Percentiles rank a stretch among this genome's conserved stretches.
Evolutionary conservation across 2,888 invertebrate genomes (phyloP).

Genomic region (Synanthedon formicaeformis): DNA sequence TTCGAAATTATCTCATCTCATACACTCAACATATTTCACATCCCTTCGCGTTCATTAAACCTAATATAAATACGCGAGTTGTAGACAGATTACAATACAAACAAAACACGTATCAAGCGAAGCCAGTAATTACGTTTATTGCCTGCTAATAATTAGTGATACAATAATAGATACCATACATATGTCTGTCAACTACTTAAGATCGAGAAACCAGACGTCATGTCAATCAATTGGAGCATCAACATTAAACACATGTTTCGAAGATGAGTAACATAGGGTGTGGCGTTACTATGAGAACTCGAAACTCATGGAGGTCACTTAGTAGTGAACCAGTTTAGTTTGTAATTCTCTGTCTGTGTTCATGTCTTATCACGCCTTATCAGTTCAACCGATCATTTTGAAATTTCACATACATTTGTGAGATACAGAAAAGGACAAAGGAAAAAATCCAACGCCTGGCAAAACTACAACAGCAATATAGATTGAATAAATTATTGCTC

Average conservation of each 20-base stretch:
- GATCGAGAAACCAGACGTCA: constrained; percentile 39
- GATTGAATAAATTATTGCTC: too few species aligned
- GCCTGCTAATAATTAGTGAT: not conserved
- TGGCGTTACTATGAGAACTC: constrained; percentile 1
- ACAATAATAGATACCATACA: constrained; percentile 1
- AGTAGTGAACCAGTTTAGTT: not conserved
- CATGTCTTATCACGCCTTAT: not conserved
- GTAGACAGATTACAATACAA: too few species aligned
- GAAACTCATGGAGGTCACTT: not conserved
- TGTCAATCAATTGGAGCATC: constrained; percentile 62
- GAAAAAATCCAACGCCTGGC: too few species aligned
- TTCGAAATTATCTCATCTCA: too few species aligned
- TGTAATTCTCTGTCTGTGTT: not conserved
- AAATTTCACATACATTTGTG: too few species aligned
- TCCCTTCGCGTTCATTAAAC: too few species aligned
- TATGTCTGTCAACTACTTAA: constrained; percentile 6
- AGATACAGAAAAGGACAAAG: too few species aligned
- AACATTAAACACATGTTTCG: constrained; percentile 58
- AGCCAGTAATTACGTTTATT: not conserved
- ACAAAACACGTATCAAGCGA: too few species aligned
- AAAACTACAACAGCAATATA: too few species aligned
- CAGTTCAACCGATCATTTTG: too few species aligned
- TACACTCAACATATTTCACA: too few species aligned
- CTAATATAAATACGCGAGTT: too few species aligned
- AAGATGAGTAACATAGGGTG: constrained; percentile 1